Conservation (phyloP, 92 coral and sea anemone species). For the Diadumene lineata region DNA sequence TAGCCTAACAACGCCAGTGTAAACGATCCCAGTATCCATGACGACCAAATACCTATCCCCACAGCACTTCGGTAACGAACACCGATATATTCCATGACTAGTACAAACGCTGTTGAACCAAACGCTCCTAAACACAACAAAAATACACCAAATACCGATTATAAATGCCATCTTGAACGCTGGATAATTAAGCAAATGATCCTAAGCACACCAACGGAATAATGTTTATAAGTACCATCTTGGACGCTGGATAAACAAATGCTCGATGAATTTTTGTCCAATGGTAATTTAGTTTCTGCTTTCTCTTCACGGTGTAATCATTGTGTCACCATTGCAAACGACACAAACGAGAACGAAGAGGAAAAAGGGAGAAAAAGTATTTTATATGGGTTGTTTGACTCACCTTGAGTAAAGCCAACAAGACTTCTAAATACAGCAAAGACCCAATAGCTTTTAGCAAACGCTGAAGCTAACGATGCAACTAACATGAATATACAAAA, state of each 20-base stretch:
- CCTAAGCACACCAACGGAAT: background rate
- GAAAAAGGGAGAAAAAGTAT: background rate
- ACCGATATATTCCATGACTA: slow-evolving; percentile 25
- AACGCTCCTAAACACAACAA: slow-evolving; percentile 6
- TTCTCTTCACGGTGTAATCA: background rate
- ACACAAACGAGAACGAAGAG: too few relatives aligned
- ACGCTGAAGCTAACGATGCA: slow-evolving; percentile 29
- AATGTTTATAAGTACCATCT: background rate
- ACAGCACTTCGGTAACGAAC: slow-evolving; percentile 31
- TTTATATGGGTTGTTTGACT: background rate
- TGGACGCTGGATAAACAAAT: background rate
- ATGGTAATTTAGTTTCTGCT: background rate
- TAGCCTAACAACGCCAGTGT: slow-evolving; percentile 30
- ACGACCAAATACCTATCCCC: slow-evolving; percentile 28
- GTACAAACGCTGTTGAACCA: background rate
- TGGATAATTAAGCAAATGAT: background rate
- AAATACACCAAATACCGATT: background rate
- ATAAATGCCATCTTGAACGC: background rate
- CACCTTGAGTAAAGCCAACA: slow-evolving; percentile 40
- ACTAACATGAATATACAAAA: slow-evolving; percentile 21
- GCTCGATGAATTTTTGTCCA: background rate
- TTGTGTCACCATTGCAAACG: too few relatives aligned
- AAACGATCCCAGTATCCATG: slow-evolving; percentile 28
- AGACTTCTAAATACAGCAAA: slow-evolving; percentile 42
- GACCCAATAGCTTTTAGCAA: slow-evolving; percentile 44